Percentiles rank a stretch among this genome's conserved stretches.
phyloP scores from a whole-genome alignment of 2,113 vertebrate species.

The Myotis davidii region DNA sequence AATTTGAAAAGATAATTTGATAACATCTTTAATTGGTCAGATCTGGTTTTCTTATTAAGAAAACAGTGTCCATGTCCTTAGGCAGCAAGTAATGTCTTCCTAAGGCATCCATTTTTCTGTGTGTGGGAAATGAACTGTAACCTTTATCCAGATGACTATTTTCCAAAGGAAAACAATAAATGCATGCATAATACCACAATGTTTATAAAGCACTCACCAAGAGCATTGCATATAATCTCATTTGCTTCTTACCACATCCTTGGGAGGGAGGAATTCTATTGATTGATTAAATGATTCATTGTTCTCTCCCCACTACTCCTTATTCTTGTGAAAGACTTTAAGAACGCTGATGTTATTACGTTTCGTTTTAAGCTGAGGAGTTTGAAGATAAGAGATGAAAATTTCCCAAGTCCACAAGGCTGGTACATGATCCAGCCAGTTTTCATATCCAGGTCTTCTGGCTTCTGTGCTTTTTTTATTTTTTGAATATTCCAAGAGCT shows the following conservation, averaged over 20 bases:
- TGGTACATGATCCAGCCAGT: not conserved
- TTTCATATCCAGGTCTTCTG: not conserved
- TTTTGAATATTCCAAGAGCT: not conserved
- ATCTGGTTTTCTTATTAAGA: conserved; percentile 48
- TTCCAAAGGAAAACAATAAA: conserved; percentile 28
- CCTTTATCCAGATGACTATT: not conserved
- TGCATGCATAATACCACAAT: not conserved
- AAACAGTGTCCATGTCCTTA: not conserved
- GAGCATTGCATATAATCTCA: not conserved
- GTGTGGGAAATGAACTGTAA: not conserved
- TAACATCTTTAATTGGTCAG: conserved; percentile 36
- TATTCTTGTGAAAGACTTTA: not conserved
- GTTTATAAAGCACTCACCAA: not conserved
- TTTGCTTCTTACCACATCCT: conserved; percentile 19
- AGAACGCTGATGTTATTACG: not conserved
- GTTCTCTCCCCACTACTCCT: not conserved
- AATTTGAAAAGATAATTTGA: conserved; percentile 48
- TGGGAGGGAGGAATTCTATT: conserved; percentile 23
- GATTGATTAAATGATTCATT: not conserved
- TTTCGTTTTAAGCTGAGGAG: not conserved
- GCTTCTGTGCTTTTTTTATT: not conserved
- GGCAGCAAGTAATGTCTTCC: not conserved
- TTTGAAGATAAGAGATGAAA: not conserved
- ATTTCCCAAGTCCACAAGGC: not conserved
- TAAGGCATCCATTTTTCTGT: not conserved